Evolutionary conservation across 2,797 vertebrate genomes (phyloP).

Genomic region (Sebastes aleutianus): DNA sequence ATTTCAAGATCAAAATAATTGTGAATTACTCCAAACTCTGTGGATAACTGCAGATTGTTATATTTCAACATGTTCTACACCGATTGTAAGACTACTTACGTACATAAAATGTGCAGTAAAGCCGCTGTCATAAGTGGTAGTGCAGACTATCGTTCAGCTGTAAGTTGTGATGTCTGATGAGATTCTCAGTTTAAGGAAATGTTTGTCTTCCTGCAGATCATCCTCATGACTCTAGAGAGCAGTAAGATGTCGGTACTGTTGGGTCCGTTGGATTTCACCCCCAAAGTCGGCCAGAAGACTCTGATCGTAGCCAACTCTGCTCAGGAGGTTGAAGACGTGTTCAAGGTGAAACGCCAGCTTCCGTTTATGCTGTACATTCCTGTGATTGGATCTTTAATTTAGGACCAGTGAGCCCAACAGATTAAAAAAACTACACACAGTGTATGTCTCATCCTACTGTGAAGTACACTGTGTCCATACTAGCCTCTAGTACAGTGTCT

Average conservation of each 20-base stretch:
- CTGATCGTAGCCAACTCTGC: conserved; percentile 84
- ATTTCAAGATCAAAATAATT: neutral
- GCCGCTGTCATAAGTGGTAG: neutral
- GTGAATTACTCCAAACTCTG: no score
- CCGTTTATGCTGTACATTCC: neutral
- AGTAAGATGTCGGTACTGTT: conserved; percentile 84
- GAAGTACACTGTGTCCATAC: neutral
- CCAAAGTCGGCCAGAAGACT: conserved; percentile 84
- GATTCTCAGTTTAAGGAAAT: neutral
- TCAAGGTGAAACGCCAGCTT: conserved; percentile 76
- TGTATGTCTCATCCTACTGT: neutral
- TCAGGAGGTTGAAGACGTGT: conserved; percentile 86
- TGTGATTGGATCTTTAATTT: neutral
- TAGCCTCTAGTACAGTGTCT: neutral
- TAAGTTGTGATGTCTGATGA: no score
- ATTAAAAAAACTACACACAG: neutral
- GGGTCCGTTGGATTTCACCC: conserved; percentile 80
- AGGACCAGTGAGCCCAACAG: neutral
- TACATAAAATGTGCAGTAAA: neutral
- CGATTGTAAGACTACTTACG: no score
- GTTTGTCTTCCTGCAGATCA: conserved; percentile 71
- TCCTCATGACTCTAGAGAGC: conserved; percentile 81
- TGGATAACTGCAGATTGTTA: neutral
- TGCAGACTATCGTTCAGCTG: neutral
- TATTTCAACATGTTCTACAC: no score